A percentile compares a stretch with the other conserved stretches of the same genome.
Conservation (phyloP, 2,888 invertebrate genomes). For the Noctua comes region DNA sequence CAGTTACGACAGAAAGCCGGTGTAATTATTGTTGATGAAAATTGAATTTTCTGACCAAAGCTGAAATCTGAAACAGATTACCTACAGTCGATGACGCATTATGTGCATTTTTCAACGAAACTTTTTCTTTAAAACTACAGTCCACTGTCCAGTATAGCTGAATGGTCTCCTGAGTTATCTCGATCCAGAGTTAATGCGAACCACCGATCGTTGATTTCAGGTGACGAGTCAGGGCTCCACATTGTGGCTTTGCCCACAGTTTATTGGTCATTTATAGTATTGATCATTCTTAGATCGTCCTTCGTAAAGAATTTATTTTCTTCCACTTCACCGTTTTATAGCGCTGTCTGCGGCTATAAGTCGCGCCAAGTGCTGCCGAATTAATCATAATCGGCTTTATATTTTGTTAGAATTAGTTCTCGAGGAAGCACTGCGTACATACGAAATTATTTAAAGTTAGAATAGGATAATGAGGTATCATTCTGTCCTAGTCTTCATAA, state of each 20-base stretch:
- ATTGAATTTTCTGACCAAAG: neutral
- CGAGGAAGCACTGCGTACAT: constrained; percentile 6
- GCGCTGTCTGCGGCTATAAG: constrained; percentile 44
- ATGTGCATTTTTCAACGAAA: neutral
- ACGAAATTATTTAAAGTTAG: neutral
- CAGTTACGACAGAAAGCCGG: neutral
- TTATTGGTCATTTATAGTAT: neutral
- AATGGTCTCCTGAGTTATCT: neutral
- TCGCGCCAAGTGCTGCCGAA: constrained; percentile 41
- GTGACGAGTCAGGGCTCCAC: neutral
- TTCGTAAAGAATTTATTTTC: constrained; percentile 18
- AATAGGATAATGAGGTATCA: neutral
- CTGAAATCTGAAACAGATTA: neutral
- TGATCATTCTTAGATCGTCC: neutral
- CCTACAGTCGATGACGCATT: neutral
- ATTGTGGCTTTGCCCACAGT: neutral
- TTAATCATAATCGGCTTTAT: constrained; percentile 60
- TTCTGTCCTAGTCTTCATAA: neutral
- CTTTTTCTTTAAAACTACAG: neutral
- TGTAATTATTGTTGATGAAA: neutral
- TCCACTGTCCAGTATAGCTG: neutral
- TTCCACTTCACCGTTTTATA: constrained; percentile 23
- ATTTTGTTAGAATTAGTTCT: constrained; percentile 39
- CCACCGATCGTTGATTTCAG: neutral
- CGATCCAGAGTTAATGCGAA: neutral